Percentiles rank a stretch among this genome's conserved stretches.
Evolutionary conservation across 1,140 invertebrate genomes (phyloP).

Genomic region (Penaeus japonicus): DNA sequence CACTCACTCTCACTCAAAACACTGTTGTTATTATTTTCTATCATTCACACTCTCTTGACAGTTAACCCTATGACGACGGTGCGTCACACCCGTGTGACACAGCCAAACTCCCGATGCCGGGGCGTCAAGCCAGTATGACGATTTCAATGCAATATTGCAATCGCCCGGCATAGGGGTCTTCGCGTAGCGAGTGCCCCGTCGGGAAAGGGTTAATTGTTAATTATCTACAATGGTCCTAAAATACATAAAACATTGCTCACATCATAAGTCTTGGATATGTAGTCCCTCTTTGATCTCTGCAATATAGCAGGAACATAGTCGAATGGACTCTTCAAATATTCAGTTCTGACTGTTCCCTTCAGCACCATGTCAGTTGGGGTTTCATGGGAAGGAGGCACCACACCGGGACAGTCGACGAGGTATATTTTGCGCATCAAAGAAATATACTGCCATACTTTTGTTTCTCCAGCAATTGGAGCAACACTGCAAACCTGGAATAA

Average conservation of each 20-base stretch:
- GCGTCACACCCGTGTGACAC: no score
- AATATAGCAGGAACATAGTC: conserved; percentile 91
- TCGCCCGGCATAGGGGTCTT: no score
- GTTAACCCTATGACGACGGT: no score
- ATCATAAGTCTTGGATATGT: conserved; percentile 91
- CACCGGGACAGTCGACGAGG: conserved; percentile 98
- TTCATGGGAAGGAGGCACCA: conserved; percentile 90
- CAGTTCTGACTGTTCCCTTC: conserved; percentile 88
- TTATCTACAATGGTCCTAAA: not conserved
- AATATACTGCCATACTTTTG: conserved; percentile 99
- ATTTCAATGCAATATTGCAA: no score
- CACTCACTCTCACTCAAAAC: no score
- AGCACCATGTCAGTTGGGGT: conserved; percentile 90
- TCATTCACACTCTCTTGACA: no score
- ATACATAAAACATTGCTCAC: conserved; percentile 66
- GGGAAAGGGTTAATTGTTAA: not conserved
- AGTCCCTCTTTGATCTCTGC: conserved; percentile 87
- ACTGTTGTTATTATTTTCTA: no score
- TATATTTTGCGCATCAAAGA: conserved; percentile 97
- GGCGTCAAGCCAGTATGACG: no score
- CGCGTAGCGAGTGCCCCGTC: no score
- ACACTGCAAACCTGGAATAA: conserved; percentile 79
- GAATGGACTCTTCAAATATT: conserved; percentile 92
- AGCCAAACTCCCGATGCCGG: no score
- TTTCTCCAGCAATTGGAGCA: conserved; percentile 98